These are phyloP conservation scores for Andricus grossulariae DNA, from an alignment of 1,140 invertebrate genomes.

Conservation along the genomic window DNA sequence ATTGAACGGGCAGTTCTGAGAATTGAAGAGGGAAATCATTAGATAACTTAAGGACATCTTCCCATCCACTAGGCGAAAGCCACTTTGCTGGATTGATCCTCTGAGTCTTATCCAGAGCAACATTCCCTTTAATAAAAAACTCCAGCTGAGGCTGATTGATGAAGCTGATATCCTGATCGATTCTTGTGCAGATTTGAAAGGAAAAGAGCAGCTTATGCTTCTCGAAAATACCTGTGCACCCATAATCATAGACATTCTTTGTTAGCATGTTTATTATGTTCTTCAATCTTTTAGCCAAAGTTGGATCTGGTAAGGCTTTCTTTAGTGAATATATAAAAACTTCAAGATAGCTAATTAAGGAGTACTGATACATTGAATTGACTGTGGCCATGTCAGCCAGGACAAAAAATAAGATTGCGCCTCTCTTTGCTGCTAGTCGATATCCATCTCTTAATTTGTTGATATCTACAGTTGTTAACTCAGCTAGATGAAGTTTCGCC, in stretches of 20 bases:
- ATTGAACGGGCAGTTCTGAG: conserved; percentile 80
- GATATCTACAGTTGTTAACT: conserved; percentile 85
- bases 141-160: conserved; percentile 86
- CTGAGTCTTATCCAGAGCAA: conserved; percentile 84
- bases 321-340: conserved; percentile 88
- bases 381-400: conserved; percentile 90
- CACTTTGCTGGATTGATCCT: conserved; percentile 82
- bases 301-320: conserved; percentile 86
- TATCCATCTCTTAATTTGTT: conserved; percentile 89
- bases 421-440: conserved; percentile 86
- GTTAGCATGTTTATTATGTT: conserved; percentile 92
- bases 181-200: conserved; percentile 90
- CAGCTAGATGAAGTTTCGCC: conserved; percentile 84
- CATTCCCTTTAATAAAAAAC: conserved; percentile 92
- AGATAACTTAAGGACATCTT: conserved; percentile 85
- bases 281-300: conserved; percentile 81
- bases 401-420: conserved; percentile 93
- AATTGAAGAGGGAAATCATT: conserved; percentile 83
- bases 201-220: conserved; percentile 93
- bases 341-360: conserved; percentile 85
- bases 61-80: conserved; percentile 84
- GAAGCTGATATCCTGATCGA: conserved; percentile 82
- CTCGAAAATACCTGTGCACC: conserved; percentile 93
- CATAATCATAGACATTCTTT: conserved; percentile 91
- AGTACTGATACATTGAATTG: conserved; percentile 95